Conservation (phyloP, 1,140 invertebrate species). For the Rhyacophila brunnea region DNA sequence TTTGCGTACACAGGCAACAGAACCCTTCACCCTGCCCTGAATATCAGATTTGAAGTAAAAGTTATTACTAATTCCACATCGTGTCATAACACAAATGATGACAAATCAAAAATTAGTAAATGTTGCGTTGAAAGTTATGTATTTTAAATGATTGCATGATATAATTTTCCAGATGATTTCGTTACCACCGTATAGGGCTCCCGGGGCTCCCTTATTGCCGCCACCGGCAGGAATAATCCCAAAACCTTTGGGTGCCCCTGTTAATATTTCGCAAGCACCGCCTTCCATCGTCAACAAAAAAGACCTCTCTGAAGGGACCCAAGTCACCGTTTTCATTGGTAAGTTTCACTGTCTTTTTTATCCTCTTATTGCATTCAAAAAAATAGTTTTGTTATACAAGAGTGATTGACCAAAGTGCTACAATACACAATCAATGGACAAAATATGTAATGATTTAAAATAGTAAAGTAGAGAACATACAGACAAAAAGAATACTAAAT, state of each 20-base stretch:
- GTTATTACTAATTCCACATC: no score
- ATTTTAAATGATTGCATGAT: no score
- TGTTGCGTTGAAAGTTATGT: no score
- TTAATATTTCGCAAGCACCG: conserved; percentile 46
- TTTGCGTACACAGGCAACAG: no score
- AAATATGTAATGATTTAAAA: no score
- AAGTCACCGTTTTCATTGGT: conserved; percentile 95
- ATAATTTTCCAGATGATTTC: conserved; percentile 30
- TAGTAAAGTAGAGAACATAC: background rate
- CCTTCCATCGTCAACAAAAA: conserved; percentile 43
- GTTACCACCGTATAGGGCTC: conserved; percentile 1
- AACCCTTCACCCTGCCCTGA: no score
- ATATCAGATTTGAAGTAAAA: no score
- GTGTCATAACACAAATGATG: no score
- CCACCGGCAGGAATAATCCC: conserved; percentile 49
- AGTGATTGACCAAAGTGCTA: background rate
- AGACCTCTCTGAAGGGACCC: conserved; percentile 66
- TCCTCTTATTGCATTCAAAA: background rate
- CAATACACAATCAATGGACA: background rate
- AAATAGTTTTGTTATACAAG: background rate
- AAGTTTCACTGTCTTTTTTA: conserved; percentile 9
- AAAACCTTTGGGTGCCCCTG: conserved; percentile 42
- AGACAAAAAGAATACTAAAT: background rate
- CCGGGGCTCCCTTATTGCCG: conserved; percentile 51
- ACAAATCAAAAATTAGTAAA: no score